A percentile compares a stretch with the other conserved stretches of the same genome.
These are phyloP conservation scores for Rhincodon typus DNA, from an alignment of 2,797 vertebrate genomes.

Conservation along the genomic window DNA sequence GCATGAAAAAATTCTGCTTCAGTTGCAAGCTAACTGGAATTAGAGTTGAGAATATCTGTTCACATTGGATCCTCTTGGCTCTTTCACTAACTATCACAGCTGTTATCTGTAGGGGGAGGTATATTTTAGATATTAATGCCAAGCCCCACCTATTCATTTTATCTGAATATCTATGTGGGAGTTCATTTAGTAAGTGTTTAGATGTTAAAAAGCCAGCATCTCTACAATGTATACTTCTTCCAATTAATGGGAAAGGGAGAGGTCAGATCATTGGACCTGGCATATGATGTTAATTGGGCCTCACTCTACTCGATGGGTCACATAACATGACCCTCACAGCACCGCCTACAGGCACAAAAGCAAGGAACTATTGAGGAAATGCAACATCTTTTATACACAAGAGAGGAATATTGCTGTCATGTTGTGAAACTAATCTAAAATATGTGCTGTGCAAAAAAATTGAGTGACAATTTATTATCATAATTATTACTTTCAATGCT, in stretches of 20 bases:
- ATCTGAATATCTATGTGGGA: not conserved
- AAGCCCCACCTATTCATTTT: not conserved
- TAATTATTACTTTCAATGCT: not conserved
- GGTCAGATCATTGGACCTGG: not conserved
- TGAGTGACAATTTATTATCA: not conserved
- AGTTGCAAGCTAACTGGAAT: not conserved
- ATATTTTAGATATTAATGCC: not conserved
- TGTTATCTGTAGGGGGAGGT: not conserved
- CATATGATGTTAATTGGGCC: not conserved
- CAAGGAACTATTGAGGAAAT: not conserved
- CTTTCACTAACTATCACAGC: not conserved
- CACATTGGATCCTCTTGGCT: not conserved
- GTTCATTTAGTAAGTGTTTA: not conserved
- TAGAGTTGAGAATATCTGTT: not conserved
- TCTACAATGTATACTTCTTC: not conserved
- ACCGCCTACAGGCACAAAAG: not conserved
- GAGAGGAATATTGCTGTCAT: not conserved
- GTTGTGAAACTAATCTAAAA: not conserved
- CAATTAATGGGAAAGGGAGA: not conserved
- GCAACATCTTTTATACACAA: not conserved
- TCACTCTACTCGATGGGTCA: not conserved
- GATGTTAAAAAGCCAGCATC: not conserved
- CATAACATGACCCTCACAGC: not conserved
- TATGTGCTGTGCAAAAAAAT: not conserved
- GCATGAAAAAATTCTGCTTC: not conserved